These are phyloP conservation scores for Acrobasis repandana DNA, from an alignment of 2,888 invertebrate genomes.

Conservation along the genomic window DNA sequence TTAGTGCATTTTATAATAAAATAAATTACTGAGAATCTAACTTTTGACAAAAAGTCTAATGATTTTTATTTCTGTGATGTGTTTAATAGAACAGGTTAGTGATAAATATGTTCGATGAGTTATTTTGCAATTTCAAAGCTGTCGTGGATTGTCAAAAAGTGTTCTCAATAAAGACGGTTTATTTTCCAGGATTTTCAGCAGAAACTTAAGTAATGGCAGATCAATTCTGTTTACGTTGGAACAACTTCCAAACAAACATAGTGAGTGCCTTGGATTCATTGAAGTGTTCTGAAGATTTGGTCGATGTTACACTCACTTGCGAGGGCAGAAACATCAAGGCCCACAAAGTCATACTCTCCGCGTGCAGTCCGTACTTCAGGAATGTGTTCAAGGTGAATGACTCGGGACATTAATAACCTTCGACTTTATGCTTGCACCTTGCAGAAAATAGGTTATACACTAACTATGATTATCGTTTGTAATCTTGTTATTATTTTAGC, in stretches of 20 bases:
- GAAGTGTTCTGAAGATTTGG: conserved; percentile 86
- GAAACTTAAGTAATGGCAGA: conserved; percentile 79
- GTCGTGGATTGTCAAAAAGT: conserved; percentile 47
- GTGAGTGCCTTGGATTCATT: conserved; percentile 87
- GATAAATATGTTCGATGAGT: conserved; percentile 26
- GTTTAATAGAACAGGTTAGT: conserved; percentile 44
- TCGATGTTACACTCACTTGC: conserved; percentile 88
- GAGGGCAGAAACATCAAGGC: conserved; percentile 88
- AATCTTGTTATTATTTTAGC: background rate
- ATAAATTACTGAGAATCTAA: conserved; percentile 36
- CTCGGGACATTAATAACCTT: conserved; percentile 78
- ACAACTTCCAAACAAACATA: conserved; percentile 88
- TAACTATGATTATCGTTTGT: background rate
- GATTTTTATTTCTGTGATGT: conserved; percentile 50
- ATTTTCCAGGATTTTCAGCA: conserved; percentile 56
- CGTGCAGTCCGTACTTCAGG: conserved; percentile 89
- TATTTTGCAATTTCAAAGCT: conserved; percentile 29
- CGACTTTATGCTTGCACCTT: conserved; percentile 54
- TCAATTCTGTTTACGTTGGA: conserved; percentile 89
- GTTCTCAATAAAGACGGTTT: conserved; percentile 46
- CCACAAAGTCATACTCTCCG: conserved; percentile 89
- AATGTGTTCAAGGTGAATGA: conserved; percentile 87
- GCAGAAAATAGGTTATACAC: conserved; percentile 10
- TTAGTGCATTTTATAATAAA: conserved; percentile 63
- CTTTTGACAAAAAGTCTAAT: conserved; percentile 44